These are phyloP conservation scores for Cyclophora punctaria DNA, from an alignment of 2,888 invertebrate genomes.

Conservation along the genomic window DNA sequence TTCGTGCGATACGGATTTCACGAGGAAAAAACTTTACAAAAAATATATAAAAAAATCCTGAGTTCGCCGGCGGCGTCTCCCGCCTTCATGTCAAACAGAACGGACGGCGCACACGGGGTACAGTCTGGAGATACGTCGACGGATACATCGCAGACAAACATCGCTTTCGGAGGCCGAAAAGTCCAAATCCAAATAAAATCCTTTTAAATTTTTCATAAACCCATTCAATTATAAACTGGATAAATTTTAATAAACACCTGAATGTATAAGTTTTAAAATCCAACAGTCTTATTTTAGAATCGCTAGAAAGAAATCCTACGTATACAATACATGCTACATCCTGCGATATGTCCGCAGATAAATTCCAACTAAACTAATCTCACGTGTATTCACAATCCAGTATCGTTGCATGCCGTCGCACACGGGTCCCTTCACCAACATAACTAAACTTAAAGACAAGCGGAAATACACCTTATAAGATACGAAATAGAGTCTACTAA, in stretches of 20 bases:
- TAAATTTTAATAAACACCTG: no score
- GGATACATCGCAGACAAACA: no score
- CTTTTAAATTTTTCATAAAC: no score
- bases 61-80: constrained; percentile 30
- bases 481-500: background rate
- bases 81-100: constrained; percentile 42
- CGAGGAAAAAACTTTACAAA: constrained; percentile 40
- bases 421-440: constrained; percentile 39
- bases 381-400: constrained; percentile 35
- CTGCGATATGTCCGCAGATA: background rate
- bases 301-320: no score
- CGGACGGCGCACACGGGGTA: constrained; percentile 17
- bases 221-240: no score
- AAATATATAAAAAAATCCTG: constrained; percentile 34
- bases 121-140: background rate
- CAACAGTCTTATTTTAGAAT: no score
- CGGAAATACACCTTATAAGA: constrained; percentile 14
- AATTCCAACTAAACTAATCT: constrained; percentile 23
- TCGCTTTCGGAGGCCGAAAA: no score
- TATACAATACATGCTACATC: no score
- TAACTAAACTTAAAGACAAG: constrained; percentile 3
- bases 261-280: no score
- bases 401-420: constrained; percentile 66
- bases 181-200: no score
- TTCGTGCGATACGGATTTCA: constrained; percentile 65